Evolutionary conservation across 1,140 invertebrate genomes (phyloP).

Genomic region (Atta texana): DNA sequence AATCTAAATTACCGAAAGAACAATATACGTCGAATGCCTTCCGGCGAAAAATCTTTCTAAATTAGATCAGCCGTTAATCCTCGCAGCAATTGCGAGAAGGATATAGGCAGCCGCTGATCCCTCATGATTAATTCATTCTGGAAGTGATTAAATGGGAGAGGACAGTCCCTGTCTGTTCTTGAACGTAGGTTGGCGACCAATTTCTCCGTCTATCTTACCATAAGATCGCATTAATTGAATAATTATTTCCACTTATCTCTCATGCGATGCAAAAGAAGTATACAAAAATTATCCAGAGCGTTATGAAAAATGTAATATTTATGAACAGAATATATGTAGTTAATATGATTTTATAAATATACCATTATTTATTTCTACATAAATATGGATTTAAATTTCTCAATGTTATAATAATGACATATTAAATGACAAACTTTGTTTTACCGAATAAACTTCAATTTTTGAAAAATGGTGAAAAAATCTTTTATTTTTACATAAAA

Average conservation of each 20-base stretch:
- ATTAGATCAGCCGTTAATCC: constrained; percentile 47
- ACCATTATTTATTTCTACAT: background rate
- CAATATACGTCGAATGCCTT: constrained; percentile 25
- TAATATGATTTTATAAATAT: background rate
- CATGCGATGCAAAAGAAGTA: background rate
- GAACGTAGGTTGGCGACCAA: background rate
- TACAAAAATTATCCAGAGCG: background rate
- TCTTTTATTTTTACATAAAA: background rate
- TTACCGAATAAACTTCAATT: background rate
- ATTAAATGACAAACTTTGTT: background rate
- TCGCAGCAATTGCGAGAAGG: constrained; percentile 25
- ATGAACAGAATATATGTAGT: background rate
- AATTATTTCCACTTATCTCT: constrained; percentile 31
- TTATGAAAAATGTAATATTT: background rate
- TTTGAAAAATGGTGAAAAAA: background rate
- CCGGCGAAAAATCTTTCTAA: constrained; percentile 17
- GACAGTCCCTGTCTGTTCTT: constrained; percentile 50
- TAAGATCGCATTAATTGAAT: constrained; percentile 46
- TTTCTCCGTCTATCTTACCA: constrained; percentile 42
- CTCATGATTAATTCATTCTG: constrained; percentile 60
- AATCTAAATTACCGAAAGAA: constrained; percentile 32
- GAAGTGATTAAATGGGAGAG: constrained; percentile 44
- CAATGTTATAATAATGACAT: background rate
- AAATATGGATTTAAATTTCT: background rate
- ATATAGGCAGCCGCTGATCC: constrained; percentile 47